Percentiles rank a stretch among this genome's conserved stretches.
These are phyloP conservation scores for Aspidiotus rigidus DNA, from an alignment of 2,888 invertebrate genomes.

Conservation along the genomic window DNA sequence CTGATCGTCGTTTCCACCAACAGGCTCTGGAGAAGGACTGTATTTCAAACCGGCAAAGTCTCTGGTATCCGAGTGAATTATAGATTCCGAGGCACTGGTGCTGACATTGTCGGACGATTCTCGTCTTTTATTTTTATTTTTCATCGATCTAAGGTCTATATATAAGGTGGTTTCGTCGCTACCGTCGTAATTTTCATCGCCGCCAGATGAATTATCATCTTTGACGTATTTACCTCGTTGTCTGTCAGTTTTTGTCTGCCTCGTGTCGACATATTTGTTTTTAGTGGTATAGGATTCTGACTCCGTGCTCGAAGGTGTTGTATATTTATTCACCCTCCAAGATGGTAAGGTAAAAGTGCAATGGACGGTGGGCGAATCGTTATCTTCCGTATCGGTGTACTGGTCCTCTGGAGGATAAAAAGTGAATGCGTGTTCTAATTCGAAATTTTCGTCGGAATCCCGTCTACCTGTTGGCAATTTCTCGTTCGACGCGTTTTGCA, in stretches of 20 bases:
- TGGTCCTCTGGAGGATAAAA: conserved; percentile 14
- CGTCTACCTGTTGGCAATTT: background rate
- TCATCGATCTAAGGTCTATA: conserved; percentile 17
- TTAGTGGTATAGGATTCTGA: conserved; percentile 23
- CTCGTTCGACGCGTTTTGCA: conserved; percentile 9
- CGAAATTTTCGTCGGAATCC: conserved; percentile 13
- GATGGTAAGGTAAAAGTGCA: conserved; percentile 30
- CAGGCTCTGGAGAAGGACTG: conserved; percentile 3
- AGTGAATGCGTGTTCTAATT: background rate
- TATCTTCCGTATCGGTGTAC: conserved; percentile 26
- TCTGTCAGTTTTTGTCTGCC: conserved; percentile 13
- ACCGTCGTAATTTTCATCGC: conserved; percentile 32
- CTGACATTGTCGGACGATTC: conserved; percentile 29
- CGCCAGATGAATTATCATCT: conserved; percentile 23
- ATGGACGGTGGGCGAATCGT: conserved; percentile 30
- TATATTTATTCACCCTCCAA: conserved; percentile 24
- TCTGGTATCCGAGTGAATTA: background rate
- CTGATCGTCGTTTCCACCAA: background rate
- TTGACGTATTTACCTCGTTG: conserved; percentile 17
- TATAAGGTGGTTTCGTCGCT: conserved; percentile 30
- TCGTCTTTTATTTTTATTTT: conserved; percentile 10
- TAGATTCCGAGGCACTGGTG: conserved; percentile 27
- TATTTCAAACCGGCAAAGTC: background rate
- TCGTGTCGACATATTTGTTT: conserved; percentile 19
- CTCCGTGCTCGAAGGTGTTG: conserved; percentile 31